Conservation (phyloP, 2,113 vertebrate genomes). For the Hipposideros armiger region DNA sequence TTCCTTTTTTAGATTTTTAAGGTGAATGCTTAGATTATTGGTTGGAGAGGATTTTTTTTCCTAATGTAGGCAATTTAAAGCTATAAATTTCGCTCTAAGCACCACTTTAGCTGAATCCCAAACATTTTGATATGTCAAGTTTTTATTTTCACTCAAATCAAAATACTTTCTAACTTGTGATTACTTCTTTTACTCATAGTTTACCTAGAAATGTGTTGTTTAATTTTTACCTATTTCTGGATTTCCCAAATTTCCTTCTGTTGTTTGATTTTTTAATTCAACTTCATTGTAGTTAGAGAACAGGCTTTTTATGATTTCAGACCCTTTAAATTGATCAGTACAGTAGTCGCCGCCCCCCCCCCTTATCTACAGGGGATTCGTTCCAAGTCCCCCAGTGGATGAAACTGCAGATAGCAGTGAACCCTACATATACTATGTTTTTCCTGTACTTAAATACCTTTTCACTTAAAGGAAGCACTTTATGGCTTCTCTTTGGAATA, state of each 20-base stretch:
- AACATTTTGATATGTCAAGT: background rate
- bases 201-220: background rate
- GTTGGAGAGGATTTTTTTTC: background rate
- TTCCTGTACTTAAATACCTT: background rate
- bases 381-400: background rate
- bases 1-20: background rate
- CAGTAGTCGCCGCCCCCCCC: background rate
- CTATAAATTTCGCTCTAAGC: background rate
- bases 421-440: background rate
- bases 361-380: background rate
- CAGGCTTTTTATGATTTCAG: background rate
- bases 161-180: conserved; percentile 17
- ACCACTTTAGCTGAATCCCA: background rate
- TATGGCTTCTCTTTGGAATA: background rate
- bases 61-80: background rate
- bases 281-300: background rate
- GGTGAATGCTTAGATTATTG: background rate
- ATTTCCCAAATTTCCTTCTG: background rate
- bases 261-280: background rate
- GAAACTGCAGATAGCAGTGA: background rate
- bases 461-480: background rate
- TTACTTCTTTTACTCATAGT: background rate
- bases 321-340: background rate
- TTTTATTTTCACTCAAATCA: conserved; percentile 33
- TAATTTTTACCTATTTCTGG: background rate